A percentile compares a stretch with the other conserved stretches of the same genome.
Conservation (phyloP, 2,888 invertebrate genomes). For the Trissolcus japonicus region DNA sequence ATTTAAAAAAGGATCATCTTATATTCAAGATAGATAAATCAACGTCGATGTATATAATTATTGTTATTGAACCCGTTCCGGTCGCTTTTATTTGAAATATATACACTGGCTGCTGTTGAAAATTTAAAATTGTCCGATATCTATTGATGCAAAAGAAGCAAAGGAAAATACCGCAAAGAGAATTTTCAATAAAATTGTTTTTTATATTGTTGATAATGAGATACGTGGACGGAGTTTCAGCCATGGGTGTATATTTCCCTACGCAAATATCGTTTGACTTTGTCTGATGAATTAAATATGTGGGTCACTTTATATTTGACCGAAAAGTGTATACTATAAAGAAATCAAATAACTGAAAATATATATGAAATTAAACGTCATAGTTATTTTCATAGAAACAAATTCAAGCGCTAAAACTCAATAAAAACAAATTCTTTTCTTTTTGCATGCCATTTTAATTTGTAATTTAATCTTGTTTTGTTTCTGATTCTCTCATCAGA, state of each 20-base stretch:
- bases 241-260: constrained; percentile 19
- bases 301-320: constrained; percentile 36
- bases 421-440: too few relatives aligned
- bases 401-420: too few relatives aligned
- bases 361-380: too few relatives aligned
- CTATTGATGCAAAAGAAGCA: constrained; percentile 9
- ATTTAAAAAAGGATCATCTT: constrained; percentile 39
- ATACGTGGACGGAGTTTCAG: constrained; percentile 31
- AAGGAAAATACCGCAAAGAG: neutral
- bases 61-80: constrained; percentile 20
- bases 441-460: too few relatives aligned
- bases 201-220: constrained; percentile 40
- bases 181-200: constrained; percentile 41
- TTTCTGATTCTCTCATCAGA: too few relatives aligned
- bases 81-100: constrained; percentile 18
- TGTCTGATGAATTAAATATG: constrained; percentile 25
- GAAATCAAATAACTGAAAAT: neutral
- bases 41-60: constrained; percentile 33
- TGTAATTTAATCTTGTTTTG: too few relatives aligned
- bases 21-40: constrained; percentile 16
- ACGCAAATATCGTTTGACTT: constrained; percentile 34
- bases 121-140: constrained; percentile 23
- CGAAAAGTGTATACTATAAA: constrained; percentile 27
- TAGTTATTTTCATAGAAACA: too few relatives aligned
- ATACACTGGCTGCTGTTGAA: constrained; percentile 10